Base-by-base conservation (phyloP, 2,888 invertebrate genomes). In the Philopedon plagiatum region DNA sequence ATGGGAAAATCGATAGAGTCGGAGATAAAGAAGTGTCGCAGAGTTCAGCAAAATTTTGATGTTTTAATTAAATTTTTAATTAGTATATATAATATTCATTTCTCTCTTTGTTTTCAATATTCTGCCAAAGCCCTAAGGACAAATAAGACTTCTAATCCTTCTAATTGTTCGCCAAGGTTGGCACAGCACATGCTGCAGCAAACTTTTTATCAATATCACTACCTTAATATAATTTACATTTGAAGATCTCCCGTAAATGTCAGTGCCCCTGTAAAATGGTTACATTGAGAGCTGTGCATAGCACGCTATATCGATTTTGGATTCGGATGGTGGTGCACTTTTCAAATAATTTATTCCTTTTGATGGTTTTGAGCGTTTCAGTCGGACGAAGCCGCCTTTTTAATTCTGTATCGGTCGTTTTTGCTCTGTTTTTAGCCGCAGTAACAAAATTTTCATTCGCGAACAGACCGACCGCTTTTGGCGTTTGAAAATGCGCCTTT, bases 291-390 rank as follows among this genome's bases (percentile, higher is more conserved):
- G 29, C 29, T 54, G 51, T 54, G 9, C 29, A 13, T 11, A 49
- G 34, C 63, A 37, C 23, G 64, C 23, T 7, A 54, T 57, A 69
- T 69, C 23, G 69, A 69, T 69, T 69, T 69, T 44, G 7, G 34
- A 62, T 21, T 58, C 46, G 49, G 37, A 51, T 49, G 64, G 37
- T 58, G 58, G 37, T 58, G 58, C 64, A 64, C 34, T 64, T 70
- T 63, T 57, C 41, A 70, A 70, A 70, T 70, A 63, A 70, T 58
- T 70, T 63, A 70, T 70, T 63, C 70, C 57, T 26, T 70, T 70
- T 66, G 66, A 66, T 39, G 57, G 56, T 13, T 63, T 54, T 63
- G 26, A 54, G 34, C 49, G 54, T 37, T 49, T 32, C 32, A 46
- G 41, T 46, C 29, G 5, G 44, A 44, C 44, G 46, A 49, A 49